Evolutionary conservation across 2,113 vertebrate species (phyloP).

Genomic region (Platysteira castanea): DNA sequence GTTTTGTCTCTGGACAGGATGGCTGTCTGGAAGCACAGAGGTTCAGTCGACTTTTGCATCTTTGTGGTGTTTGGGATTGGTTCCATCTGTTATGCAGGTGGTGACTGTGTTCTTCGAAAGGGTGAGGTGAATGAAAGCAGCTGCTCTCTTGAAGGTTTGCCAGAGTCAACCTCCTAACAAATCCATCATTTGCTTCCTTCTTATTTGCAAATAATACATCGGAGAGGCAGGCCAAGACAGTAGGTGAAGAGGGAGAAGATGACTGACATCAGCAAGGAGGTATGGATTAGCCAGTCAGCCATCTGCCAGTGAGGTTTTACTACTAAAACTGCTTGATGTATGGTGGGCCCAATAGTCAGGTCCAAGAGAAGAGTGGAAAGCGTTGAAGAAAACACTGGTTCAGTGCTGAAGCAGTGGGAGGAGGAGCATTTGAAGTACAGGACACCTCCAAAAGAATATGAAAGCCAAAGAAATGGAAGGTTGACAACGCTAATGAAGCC

Average conservation of each 20-base stretch:
- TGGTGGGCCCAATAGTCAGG: background rate
- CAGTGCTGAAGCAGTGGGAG: background rate
- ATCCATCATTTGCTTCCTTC: background rate
- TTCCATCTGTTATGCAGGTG: background rate
- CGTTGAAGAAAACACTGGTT: background rate
- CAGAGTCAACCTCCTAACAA: background rate
- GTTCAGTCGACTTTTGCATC: background rate
- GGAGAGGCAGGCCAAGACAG: background rate
- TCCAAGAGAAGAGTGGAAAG: background rate
- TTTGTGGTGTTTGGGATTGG: background rate
- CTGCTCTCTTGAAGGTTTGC: background rate
- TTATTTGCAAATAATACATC: background rate
- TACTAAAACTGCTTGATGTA: background rate
- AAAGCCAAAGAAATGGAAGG: background rate
- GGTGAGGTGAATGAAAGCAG: background rate
- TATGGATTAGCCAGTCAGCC: background rate
- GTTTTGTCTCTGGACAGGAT: background rate
- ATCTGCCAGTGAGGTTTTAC: background rate
- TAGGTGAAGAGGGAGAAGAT: background rate
- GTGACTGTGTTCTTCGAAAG: background rate
- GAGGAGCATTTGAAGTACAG: background rate
- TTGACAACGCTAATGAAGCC: accelerated
- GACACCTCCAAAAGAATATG: background rate
- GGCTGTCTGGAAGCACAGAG: background rate
- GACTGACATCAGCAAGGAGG: background rate